Base-by-base conservation (phyloP, 2,113 vertebrate genomes). In the Circaetus cinerascens region DNA sequence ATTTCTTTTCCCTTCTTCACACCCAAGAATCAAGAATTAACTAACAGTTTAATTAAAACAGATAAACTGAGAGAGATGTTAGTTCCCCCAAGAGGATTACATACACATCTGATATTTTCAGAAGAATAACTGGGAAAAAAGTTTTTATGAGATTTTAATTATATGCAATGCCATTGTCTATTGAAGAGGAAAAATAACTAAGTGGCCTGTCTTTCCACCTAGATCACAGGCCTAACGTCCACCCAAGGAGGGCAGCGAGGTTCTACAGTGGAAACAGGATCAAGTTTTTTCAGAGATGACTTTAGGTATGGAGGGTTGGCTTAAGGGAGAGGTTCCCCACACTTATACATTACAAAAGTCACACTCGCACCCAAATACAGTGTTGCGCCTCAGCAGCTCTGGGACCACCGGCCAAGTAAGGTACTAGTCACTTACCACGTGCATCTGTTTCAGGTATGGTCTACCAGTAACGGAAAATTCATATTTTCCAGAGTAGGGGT, bases 31-130 rank as follows among this genome's bases (percentile, higher is more conserved):
- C 57, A 91, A 68, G 48, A 84, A 95, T 93, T 82, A 96, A 80
- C 92, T 88, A 96, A 94, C 67, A 94, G 74, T 83, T 97, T 96
- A 96, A 96, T 96, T 96, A 96, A 94, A 95, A 86, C 50, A 83
- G 81, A 95, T 90, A 96, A 97, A 95, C 90, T 71, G 56, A 86
- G 86, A 88, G 72, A 62, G 57, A 90, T 90, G 75, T 83, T 88
- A 83, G 63, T 16, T 94, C 59, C 85, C 93, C 50, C 2, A 22
- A 92, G 96, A 95, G 78, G 38, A 69, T 92, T 86, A 40, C 55
- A 57, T 38, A 77, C 74, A 71, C 59, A 62, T 92, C 67, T 96
- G 92, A 95, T 95, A 95, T 76, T 93, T 97, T 62, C 85, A 83
- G 66, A 82, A 82, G 51, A 95, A 77, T 4, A 80, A 88, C 11